Evolutionary conservation across 1,140 invertebrate genomes (phyloP).

Genomic region (Hetaerina americana): DNA sequence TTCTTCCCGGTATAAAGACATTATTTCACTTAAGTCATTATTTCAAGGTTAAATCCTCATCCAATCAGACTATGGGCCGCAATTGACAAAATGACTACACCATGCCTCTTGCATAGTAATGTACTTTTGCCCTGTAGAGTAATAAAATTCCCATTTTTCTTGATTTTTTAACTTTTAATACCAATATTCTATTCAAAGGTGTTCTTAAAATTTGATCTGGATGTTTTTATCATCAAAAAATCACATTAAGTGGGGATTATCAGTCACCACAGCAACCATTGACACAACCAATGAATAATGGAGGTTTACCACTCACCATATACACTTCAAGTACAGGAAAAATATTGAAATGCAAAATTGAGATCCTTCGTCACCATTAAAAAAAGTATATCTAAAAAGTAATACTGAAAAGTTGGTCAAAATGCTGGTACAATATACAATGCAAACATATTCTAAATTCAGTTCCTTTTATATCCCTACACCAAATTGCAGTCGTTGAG

Average conservation of each 20-base stretch:
- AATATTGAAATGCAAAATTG: neutral
- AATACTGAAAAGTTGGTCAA: neutral
- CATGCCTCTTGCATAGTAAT: neutral
- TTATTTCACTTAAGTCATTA: neutral
- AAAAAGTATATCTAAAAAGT: conserved; percentile 1
- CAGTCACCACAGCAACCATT: neutral
- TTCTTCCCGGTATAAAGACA: neutral
- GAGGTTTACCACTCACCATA: neutral
- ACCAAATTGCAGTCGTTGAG: neutral
- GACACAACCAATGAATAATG: neutral
- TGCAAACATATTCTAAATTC: neutral
- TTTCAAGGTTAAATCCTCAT: neutral
- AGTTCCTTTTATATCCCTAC: neutral
- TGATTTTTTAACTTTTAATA: neutral
- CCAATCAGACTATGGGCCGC: neutral
- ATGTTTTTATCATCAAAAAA: neutral
- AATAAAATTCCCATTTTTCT: neutral
- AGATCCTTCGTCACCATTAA: neutral
- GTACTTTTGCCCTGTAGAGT: neutral
- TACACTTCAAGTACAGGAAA: neutral
- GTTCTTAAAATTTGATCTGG: neutral
- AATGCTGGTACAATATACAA: neutral
- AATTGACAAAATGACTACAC: neutral
- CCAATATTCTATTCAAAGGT: neutral
- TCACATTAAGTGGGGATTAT: neutral